These are phyloP conservation scores for Psilopogon haemacephalus DNA, from an alignment of 2,113 vertebrate genomes.

Conservation along the genomic window DNA sequence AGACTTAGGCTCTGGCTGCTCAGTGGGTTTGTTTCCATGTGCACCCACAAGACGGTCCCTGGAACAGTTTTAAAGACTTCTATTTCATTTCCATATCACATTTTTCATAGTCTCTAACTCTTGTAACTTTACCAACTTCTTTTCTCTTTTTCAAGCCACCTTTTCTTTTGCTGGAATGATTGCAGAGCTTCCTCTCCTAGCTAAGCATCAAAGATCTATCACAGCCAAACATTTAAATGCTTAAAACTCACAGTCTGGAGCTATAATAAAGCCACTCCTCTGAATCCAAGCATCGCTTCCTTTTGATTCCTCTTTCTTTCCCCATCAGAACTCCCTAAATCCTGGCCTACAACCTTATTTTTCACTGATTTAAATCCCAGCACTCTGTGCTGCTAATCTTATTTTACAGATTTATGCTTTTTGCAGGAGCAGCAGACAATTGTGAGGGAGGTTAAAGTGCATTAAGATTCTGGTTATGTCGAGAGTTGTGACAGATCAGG, in stretches of 20 bases:
- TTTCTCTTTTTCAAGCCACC: background rate
- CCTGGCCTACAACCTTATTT: background rate
- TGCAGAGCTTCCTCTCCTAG: background rate
- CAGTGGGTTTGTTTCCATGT: background rate
- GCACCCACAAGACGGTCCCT: background rate
- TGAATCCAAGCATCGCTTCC: background rate
- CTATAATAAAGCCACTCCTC: background rate
- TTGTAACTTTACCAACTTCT: background rate
- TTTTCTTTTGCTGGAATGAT: background rate
- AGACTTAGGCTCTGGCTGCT: background rate
- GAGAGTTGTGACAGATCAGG: background rate
- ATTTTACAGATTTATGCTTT: constrained; percentile 30
- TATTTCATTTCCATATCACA: background rate
- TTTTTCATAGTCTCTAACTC: background rate
- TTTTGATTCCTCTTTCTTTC: background rate
- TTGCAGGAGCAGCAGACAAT: background rate
- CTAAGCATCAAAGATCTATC: background rate
- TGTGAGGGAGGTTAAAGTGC: background rate
- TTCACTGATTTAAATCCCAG: background rate
- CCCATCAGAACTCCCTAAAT: background rate
- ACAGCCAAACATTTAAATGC: background rate
- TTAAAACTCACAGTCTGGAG: background rate
- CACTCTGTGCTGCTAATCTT: background rate
- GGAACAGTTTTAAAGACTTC: background rate
- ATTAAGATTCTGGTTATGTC: constrained; percentile 17